A percentile compares a stretch with the other conserved stretches of the same genome.
phyloP scores from a whole-genome alignment of 1,140 invertebrate genomes.

The Drosophila pruinosa region DNA sequence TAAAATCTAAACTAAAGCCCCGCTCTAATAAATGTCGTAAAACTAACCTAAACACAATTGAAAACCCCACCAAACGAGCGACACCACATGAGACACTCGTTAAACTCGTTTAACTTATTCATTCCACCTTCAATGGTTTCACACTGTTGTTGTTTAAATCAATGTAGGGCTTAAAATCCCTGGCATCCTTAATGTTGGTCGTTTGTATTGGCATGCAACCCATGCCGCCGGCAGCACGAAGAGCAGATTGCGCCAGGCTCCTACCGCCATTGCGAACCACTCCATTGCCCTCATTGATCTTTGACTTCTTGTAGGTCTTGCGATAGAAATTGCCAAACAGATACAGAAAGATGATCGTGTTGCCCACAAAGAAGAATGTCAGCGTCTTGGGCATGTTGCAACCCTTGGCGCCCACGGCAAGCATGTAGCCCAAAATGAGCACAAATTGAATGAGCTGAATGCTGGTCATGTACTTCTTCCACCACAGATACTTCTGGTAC shows the following conservation, averaged over 20 bases:
- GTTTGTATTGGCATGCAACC: slow-evolving; percentile 64
- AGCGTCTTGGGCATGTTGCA: slow-evolving; percentile 89
- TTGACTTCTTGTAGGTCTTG: slow-evolving; percentile 86
- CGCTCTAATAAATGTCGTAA: slow-evolving; percentile 58
- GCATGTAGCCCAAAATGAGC: slow-evolving; percentile 87
- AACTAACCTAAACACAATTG: slow-evolving; percentile 42
- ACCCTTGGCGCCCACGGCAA: slow-evolving; percentile 87
- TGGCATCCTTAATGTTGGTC: slow-evolving; percentile 16
- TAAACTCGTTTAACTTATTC: slow-evolving; percentile 47
- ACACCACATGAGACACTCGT: background rate
- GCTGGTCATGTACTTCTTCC: slow-evolving; percentile 90
- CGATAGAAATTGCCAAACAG: slow-evolving; percentile 94
- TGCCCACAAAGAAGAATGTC: slow-evolving; percentile 86
- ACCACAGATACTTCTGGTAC: slow-evolving; percentile 87
- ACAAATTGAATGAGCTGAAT: slow-evolving; percentile 91
- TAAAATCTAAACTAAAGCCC: slow-evolving; percentile 65
- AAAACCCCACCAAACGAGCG: slow-evolving; percentile 21
- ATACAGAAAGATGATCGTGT: slow-evolving; percentile 90
- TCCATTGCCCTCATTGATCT: slow-evolving; percentile 46
- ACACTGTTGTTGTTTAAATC: slow-evolving; percentile 77
- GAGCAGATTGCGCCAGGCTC: slow-evolving; percentile 55
- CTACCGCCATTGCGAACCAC: slow-evolving; percentile 34
- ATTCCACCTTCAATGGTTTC: slow-evolving; percentile 70
- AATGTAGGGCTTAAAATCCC: slow-evolving; percentile 61
- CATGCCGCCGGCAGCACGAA: slow-evolving; percentile 73